These are phyloP conservation scores for Brachionus asplanchnoidis DNA, from an alignment of 1,140 invertebrate genomes.

Conservation along the genomic window DNA sequence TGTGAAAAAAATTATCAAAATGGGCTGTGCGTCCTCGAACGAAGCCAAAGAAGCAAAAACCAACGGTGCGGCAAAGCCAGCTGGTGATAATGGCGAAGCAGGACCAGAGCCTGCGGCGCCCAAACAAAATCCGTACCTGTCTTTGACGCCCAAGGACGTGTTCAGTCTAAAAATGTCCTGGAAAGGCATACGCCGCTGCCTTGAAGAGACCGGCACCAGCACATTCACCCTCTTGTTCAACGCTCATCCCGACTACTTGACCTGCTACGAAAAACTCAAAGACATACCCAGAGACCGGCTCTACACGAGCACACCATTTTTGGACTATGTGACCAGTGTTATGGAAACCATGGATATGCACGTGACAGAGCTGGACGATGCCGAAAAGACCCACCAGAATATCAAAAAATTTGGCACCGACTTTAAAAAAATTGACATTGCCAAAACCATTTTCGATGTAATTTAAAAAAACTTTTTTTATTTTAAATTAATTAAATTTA, in stretches of 20 bases:
- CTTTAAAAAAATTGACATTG: neutral
- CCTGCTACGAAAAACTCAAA: conserved; percentile 28
- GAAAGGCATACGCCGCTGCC: conserved; percentile 18
- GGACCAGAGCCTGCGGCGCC: neutral
- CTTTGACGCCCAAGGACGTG: conserved; percentile 23
- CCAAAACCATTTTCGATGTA: neutral
- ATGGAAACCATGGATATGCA: conserved; percentile 9
- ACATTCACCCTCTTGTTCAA: neutral
- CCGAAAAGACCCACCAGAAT: conserved; percentile 31
- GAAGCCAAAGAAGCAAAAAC: conserved; percentile 2
- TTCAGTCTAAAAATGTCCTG: conserved; percentile 39
- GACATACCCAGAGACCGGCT: neutral
- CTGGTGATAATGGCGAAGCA: neutral
- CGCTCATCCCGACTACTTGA: neutral
- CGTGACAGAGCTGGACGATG: conserved; percentile 27
- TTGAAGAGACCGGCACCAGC: conserved; percentile 19
- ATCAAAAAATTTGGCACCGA: neutral
- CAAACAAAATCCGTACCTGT: conserved; percentile 38
- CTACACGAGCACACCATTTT: neutral
- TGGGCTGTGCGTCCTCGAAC: conserved; percentile 30
- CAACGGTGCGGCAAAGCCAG: neutral
- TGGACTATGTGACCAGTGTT: neutral
- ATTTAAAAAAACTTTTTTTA: neutral
- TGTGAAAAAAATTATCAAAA: neutral
- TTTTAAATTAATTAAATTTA: neutral